A percentile compares a stretch with the other conserved stretches of the same genome.
These are phyloP conservation scores for Premnoplex brunnescens DNA, from an alignment of 2,797 vertebrate species.

Conservation along the genomic window DNA sequence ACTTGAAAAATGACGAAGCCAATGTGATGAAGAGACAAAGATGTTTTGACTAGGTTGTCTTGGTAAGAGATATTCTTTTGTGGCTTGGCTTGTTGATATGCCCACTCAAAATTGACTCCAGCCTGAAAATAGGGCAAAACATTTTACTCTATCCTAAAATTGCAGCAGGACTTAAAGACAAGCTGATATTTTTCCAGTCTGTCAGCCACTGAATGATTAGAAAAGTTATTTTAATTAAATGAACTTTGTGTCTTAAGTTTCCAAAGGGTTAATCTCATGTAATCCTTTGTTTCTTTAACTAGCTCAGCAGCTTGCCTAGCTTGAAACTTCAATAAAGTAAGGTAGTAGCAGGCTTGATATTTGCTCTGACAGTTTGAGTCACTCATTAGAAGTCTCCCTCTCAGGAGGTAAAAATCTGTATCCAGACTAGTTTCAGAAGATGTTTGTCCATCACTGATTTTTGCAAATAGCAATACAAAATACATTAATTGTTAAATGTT, in stretches of 20 bases:
- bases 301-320: neutral
- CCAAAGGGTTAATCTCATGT: neutral
- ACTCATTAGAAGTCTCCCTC: neutral
- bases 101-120: neutral
- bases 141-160: neutral
- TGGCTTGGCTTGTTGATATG: neutral
- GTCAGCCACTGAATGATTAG: neutral
- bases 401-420: neutral
- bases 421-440: neutral
- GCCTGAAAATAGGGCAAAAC: neutral
- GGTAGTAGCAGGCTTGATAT: neutral
- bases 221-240: slow-evolving; percentile 44
- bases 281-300: slow-evolving; percentile 21
- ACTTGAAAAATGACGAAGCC: neutral
- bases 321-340: neutral
- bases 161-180: neutral
- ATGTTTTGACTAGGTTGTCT: neutral
- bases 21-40: neutral
- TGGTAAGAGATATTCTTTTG: neutral
- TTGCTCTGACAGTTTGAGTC: neutral
- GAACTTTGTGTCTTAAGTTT: neutral
- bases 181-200: neutral
- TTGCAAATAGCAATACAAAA: neutral
- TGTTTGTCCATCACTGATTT: neutral
- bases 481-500: neutral